Percentiles rank a stretch among this genome's conserved stretches.
phyloP scores from a whole-genome alignment of 2,113 vertebrate genomes.

The Desmodus rotundus region DNA sequence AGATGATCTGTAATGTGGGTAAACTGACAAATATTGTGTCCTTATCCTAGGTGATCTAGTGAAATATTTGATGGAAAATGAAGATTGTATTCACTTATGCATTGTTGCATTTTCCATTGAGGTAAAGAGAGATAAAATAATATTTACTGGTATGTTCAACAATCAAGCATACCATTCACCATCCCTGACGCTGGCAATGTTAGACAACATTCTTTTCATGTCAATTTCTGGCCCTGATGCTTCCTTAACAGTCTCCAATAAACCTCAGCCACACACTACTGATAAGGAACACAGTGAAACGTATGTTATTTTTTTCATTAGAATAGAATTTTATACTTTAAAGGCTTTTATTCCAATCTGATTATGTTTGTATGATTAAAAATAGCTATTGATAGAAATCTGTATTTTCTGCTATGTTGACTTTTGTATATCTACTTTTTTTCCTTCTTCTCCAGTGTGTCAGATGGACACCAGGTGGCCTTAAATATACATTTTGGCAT shows the following conservation, averaged over 20 bases:
- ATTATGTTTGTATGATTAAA: neutral
- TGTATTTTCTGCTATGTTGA: neutral
- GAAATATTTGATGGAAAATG: slow-evolving; percentile 18
- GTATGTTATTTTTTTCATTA: slow-evolving; percentile 27
- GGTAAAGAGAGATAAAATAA: neutral
- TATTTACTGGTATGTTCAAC: slow-evolving; percentile 53
- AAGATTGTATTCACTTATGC: slow-evolving; percentile 23
- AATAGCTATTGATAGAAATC: neutral
- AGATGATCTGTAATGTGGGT: neutral
- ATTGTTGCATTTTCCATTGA: slow-evolving; percentile 60
- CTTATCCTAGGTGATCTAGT: slow-evolving; percentile 25
- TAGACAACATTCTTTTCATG: slow-evolving; percentile 60
- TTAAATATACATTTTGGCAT: slow-evolving; percentile 95
- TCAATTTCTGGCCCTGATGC: slow-evolving; percentile 27
- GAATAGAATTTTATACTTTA: neutral
- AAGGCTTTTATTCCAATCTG: neutral
- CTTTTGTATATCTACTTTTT: slow-evolving; percentile 9
- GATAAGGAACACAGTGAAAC: fast-evolving
- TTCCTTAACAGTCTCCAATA: slow-evolving; percentile 53
- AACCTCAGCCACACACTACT: neutral
- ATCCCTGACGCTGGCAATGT: slow-evolving; percentile 14
- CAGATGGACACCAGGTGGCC: slow-evolving; percentile 87
- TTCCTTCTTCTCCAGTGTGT: slow-evolving; percentile 77
- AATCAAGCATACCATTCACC: slow-evolving; percentile 65
- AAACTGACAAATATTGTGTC: neutral